phyloP scores from a whole-genome alignment of 2,797 vertebrate genomes.

The Enteromius argenteus region DNA sequence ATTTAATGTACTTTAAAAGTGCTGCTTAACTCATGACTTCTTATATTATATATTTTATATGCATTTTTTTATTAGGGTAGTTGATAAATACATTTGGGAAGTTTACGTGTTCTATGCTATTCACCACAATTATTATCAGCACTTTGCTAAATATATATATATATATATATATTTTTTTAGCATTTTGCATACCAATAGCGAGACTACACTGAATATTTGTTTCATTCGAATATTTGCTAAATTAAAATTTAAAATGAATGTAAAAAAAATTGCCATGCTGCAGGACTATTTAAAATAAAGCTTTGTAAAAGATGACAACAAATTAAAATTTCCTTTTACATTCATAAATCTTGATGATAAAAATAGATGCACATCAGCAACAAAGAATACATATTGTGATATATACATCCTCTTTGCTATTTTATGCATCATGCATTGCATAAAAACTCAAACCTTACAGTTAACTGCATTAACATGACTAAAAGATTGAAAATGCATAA shows the following conservation, averaged over 20 bases:
- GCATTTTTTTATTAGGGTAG: neutral
- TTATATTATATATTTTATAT: neutral
- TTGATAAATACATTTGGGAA: neutral
- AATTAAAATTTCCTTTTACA: neutral
- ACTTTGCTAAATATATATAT: neutral
- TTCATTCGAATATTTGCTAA: neutral
- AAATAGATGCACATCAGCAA: neutral
- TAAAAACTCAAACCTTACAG: neutral
- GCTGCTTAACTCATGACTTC: neutral
- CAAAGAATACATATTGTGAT: neutral
- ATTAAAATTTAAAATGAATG: neutral
- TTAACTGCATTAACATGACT: neutral
- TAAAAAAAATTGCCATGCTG: too few species aligned
- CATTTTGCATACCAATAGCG: neutral
- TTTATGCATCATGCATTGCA: neutral
- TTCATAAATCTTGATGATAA: neutral
- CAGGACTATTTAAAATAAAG: neutral
- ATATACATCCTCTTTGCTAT: neutral
- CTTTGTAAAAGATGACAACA: neutral
- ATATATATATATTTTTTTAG: too few species aligned
- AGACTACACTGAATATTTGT: neutral
- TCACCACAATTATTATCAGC: neutral
- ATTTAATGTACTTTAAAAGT: neutral
- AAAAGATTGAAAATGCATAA: neutral
- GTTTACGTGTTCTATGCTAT: neutral